Evolutionary conservation across 2,113 vertebrate species (phyloP).

Genomic region (Dasyprocta punctata): DNA sequence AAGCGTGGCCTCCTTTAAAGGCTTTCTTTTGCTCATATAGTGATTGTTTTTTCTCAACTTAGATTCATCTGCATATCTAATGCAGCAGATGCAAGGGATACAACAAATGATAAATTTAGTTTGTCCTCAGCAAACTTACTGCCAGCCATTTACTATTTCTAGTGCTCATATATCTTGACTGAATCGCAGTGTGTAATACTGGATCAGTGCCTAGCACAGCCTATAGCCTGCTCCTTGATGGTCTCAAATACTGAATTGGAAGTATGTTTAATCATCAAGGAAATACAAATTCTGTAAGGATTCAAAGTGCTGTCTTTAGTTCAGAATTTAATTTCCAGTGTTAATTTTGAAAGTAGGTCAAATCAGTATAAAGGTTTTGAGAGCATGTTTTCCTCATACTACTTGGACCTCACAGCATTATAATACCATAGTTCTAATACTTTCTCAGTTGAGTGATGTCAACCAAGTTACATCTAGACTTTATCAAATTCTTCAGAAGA

Average conservation of each 20-base stretch:
- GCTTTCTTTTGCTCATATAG: not conserved
- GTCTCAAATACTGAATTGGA: not conserved
- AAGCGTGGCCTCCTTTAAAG: not conserved
- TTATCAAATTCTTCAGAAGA: not conserved
- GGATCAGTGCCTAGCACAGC: not conserved
- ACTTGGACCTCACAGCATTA: not conserved
- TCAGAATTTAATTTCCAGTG: slow-evolving; percentile 18
- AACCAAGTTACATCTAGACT: not conserved
- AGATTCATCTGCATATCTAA: not conserved
- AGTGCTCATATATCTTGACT: not conserved
- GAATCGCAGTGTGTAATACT: not conserved
- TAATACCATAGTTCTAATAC: not conserved
- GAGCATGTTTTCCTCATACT: not conserved
- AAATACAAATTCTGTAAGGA: slow-evolving; percentile 5
- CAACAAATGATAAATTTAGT: not conserved
- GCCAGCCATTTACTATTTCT: not conserved
- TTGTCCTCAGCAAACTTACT: not conserved
- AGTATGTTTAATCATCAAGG: not conserved
- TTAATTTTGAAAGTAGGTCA: slow-evolving; percentile 14
- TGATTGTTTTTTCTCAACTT: slow-evolving; percentile 28
- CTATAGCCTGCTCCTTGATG: not conserved
- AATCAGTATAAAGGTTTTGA: not conserved
- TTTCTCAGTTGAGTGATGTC: not conserved
- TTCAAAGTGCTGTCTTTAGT: not conserved
- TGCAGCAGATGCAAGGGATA: not conserved